Evolutionary conservation across 2,113 vertebrate genomes (phyloP), one percentile per base, ranked within the genome.

Genomic region (Gasterosteus aculeatus): DNA sequence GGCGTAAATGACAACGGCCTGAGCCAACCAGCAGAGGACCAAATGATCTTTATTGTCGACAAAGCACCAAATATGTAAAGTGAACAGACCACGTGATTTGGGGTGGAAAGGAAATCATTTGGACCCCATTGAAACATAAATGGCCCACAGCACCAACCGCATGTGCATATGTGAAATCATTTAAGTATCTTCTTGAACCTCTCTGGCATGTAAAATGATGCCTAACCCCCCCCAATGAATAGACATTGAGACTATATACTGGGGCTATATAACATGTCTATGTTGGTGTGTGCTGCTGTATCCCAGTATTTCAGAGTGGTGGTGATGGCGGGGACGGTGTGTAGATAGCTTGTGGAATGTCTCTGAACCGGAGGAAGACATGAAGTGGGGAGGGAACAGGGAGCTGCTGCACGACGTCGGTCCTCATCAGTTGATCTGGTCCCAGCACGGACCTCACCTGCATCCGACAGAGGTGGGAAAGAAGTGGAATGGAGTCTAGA

Each of bases 381-480:
- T 80, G 89, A 33, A 95, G 87, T 1, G 31, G 49, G 0, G 64
- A 8, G 3, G 94, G 93, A n/a, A 95, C 69, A 2, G 91, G 92
- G 2, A 95, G 91, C 83, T 75, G 83, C 26, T 85, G 80, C 53
- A 94, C 80, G 0, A 87, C 81, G 15, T 26, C 19, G 35, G 82
- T 65, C 76, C 82, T 88, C 83, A 89, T 91, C 69, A 95, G 75
- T 1, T 35, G 31, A 46, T 84, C 63, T 10, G 91, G 61, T 59
- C 94, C 93, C 77, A 94, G 64, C 18, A 70, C 7, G 3, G 31
- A 58, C 46, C 92, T 70, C 14, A 95, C 41, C 63, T 81, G 73
- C 68, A 94, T 83, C 66, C 94, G 80, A 73, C 93, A 94, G 53
- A 94, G 63, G 84, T 95, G 93, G 57, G 83, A 83, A 2, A 95